Base-by-base conservation (phyloP, 2,888 invertebrate species). In the Cantharis lateralis region DNA sequence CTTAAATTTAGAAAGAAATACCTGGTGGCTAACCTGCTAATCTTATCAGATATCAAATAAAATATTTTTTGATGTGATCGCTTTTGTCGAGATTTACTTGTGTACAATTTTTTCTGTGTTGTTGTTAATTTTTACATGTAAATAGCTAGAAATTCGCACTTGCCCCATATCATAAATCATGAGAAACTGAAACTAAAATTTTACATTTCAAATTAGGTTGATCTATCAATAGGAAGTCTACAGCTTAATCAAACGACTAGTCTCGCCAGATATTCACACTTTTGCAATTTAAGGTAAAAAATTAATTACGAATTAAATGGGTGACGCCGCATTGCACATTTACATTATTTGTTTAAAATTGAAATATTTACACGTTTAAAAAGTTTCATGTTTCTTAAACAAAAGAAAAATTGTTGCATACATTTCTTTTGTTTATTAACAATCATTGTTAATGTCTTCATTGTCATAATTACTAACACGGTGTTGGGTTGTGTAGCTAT, bases 401-500 rank as follows among this genome's bases (percentile, higher is more conserved):
- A 48, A 48, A 32, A 48, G n/a, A 48, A 48, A 48, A 48, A n/a
- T 32, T 4, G 4, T 32, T 32, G 13, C 11, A 32, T n/a, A 2
- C 7, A n/a, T 48, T 48, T 48, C 48, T n/a, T n/a, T 48, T 48
- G 48, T 48, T 48, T n/a, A 48, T n/a, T 48, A 48, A n/a, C n/a
- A 48, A 48, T 48, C 48, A 48, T 48, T 48, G n/a, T 89, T 18
- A 90, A 48, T 48, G 48, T 48, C n/a, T 48, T n/a, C 48, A n/a
- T 48, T 48, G 48, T 48, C 48, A 48, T 48, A 48, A 48, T 48
- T 48, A 48, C 62, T 71, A 64, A 89, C 78, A 79, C 84, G 85
- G 85, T 86, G 84, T 85, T 85, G 84, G 85, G 84, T 85, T 84
- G 82, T 81, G 81, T 83, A 85, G 85, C 85, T 83, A 81, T 85